Evolutionary conservation across 2,113 vertebrate species (phyloP).

Genomic region (Hystrix brachyura): DNA sequence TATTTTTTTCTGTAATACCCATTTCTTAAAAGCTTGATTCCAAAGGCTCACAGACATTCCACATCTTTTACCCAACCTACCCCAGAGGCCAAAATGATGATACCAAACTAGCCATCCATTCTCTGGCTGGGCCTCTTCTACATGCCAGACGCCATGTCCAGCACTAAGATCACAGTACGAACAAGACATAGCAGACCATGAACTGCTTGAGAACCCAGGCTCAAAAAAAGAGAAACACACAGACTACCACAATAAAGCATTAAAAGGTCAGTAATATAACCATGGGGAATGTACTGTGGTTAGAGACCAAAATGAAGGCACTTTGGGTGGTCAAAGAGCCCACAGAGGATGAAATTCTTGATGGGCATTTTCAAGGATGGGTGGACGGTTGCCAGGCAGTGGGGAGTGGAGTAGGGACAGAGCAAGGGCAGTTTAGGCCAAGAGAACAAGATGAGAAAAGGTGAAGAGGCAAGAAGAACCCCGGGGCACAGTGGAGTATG

Average conservation of each 20-base stretch:
- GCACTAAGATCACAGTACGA: neutral
- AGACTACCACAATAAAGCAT: neutral
- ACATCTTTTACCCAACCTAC: neutral
- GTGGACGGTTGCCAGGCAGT: neutral
- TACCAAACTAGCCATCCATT: neutral
- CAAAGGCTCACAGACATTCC: neutral
- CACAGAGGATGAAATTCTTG: neutral
- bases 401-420: neutral
- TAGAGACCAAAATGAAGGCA: neutral
- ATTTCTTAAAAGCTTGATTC: neutral
- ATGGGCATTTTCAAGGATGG: neutral
- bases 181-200: neutral
- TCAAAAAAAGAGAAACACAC: neutral
- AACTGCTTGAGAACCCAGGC: neutral
- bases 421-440: neutral
- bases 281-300: neutral
- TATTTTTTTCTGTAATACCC: neutral
- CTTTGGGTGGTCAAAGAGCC: neutral
- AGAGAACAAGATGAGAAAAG: neutral
- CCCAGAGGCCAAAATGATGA: neutral
- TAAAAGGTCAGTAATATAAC: neutral
- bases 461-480: neutral
- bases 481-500: neutral
- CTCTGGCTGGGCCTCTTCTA: neutral
- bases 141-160: neutral